Conservation (phyloP, 2,888 invertebrate species). For the Leptopilina drosophilae region DNA sequence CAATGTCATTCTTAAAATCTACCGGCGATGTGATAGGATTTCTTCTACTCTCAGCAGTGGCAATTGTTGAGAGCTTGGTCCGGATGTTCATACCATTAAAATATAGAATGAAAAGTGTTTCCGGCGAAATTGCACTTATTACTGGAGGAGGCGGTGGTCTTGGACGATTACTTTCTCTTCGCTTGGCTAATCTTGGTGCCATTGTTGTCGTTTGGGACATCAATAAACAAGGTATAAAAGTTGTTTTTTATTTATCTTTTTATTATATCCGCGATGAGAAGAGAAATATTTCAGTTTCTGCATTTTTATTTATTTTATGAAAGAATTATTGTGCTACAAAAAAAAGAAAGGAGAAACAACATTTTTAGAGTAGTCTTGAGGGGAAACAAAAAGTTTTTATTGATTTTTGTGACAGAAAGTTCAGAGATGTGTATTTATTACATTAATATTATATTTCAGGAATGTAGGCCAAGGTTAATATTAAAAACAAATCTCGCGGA, state of each 20-base stretch:
- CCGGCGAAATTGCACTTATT: slow-evolving; percentile 88
- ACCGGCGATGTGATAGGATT: slow-evolving; percentile 80
- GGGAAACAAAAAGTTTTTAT: neutral
- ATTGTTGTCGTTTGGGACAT: slow-evolving; percentile 94
- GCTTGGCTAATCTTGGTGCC: slow-evolving; percentile 87
- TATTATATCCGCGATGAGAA: too few species aligned
- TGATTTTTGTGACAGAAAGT: neutral
- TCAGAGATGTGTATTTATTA: neutral
- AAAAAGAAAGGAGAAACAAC: too few species aligned
- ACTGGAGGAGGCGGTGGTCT: slow-evolving; percentile 94
- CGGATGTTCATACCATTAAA: slow-evolving; percentile 79
- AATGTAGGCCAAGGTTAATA: neutral
- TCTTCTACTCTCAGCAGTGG: slow-evolving; percentile 77
- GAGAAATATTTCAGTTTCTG: too few species aligned
- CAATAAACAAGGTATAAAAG: slow-evolving; percentile 84
- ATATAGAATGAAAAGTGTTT: slow-evolving; percentile 84
- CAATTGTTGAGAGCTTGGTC: slow-evolving; percentile 79
- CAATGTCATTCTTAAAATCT: slow-evolving; percentile 78
- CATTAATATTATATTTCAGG: too few species aligned
- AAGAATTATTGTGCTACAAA: too few species aligned
- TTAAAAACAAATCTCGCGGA: neutral
- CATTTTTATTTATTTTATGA: too few species aligned
- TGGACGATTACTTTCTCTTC: slow-evolving; percentile 86
- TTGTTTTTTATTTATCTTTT: too few species aligned
- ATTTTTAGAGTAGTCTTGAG: too few species aligned